Evolutionary conservation across 2,113 vertebrate species (phyloP), one percentile per base, ranked within the genome.

Genomic region (Epinephelus moara): DNA sequence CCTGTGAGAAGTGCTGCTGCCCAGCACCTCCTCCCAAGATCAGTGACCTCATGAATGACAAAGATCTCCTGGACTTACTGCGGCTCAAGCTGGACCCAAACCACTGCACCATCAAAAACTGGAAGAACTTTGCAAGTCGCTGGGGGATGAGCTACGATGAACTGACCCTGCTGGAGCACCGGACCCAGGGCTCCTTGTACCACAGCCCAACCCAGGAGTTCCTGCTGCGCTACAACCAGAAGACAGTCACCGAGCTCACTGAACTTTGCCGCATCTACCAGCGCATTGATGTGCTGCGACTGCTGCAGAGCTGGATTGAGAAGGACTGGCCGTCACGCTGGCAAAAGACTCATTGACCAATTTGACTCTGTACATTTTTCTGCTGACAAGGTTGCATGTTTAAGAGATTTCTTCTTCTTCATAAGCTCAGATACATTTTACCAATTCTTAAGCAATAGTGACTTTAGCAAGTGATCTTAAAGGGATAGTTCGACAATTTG

Each of bases 71-170:
- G 82, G 98, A 99, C 81, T 95, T 92, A 66, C 95, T 99, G 91
- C 96, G 97, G 59, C 95, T 99, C 86, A 99, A 99, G 91, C 94
- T 99, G 91, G 98, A 99, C 90, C 97, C 98, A 0, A 97, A 96
- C 82, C 97, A 99, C 92, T 98, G 97, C 80, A 98, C 98, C 21
- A 96, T 99, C 87, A 99, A 99, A 93, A 99, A 99, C 95, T 99
- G 98, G 98, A 98, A 98, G 95, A 99, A 99, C 95, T 97, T 99
- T 94, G 98, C 98, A 4, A 99, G 98, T 91, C 98, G 98, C 56
- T 99, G 98, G 98, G 98, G 98, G 40, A 99, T 99, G 98, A 97
- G 96, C 84, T 99, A 99, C 0, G 98, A 99, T 3, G 98, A 99
- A 94, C 95, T 99, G 71, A 96, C 96, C 67, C 96, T 99, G 90